A percentile compares a stretch with the other conserved stretches of the same genome.
phyloP scores from a whole-genome alignment of 1,140 invertebrate species.

The Mya arenaria region DNA sequence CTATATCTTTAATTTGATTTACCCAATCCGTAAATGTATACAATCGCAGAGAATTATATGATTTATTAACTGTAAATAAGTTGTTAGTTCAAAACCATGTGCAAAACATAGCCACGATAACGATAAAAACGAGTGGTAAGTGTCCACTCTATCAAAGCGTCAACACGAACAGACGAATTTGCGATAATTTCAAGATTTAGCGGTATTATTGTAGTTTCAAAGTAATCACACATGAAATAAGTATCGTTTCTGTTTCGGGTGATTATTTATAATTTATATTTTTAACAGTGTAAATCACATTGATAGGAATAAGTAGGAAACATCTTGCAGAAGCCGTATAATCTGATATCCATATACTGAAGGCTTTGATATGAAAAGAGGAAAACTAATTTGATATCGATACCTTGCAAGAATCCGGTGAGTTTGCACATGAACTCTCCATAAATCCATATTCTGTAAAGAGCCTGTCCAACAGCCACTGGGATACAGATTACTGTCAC shows the following conservation, averaged over 20 bases:
- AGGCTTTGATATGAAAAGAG: not conserved
- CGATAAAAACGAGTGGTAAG: no score
- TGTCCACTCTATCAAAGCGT: no score
- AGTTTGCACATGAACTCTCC: conserved; percentile 89
- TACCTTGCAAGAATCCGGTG: conserved; percentile 89
- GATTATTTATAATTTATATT: not conserved
- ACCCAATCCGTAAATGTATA: no score
- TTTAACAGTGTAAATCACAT: not conserved
- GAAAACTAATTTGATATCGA: not conserved
- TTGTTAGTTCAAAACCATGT: no score
- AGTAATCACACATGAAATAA: not conserved
- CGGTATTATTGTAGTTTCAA: not conserved
- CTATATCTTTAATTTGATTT: no score
- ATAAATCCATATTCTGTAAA: conserved; percentile 87
- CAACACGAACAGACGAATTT: no score
- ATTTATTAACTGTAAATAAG: no score
- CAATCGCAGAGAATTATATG: no score
- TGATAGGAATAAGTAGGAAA: not conserved
- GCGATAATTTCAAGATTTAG: no score
- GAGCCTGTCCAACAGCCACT: conserved; percentile 86
- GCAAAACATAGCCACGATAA: no score
- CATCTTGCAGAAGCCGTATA: not conserved
- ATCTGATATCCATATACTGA: not conserved
- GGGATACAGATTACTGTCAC: conserved; percentile 77
- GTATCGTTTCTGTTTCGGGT: not conserved